These are phyloP conservation scores for Cromileptes altivelis DNA, from an alignment of 2,113 vertebrate genomes.

Conservation along the genomic window DNA sequence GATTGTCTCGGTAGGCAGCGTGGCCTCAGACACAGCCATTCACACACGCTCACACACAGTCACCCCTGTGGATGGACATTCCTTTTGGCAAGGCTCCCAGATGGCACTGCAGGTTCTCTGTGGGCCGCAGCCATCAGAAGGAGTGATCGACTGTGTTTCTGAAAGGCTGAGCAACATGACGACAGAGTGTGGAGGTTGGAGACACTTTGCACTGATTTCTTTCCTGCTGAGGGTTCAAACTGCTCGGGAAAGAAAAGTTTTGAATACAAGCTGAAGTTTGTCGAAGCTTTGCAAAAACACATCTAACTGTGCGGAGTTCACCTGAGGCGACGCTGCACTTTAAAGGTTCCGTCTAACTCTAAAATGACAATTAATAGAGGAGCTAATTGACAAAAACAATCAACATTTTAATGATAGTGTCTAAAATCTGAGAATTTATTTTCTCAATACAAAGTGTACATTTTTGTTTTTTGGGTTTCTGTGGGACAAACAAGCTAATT, in stretches of 20 bases:
- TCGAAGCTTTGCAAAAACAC: conserved; percentile 6
- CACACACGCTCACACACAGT: conserved; percentile 53
- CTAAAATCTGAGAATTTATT: neutral
- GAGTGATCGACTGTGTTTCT: conserved; percentile 54
- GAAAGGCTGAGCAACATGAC: conserved; percentile 36
- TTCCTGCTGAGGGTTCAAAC: conserved; percentile 18
- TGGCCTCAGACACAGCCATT: conserved; percentile 62
- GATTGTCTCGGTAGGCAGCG: conserved; percentile 74
- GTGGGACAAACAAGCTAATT: neutral
- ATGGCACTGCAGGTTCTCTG: conserved; percentile 69
- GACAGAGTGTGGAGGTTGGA: conserved; percentile 26
- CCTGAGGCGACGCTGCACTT: neutral
- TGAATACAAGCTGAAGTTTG: neutral
- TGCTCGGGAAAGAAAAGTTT: neutral
- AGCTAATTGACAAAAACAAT: neutral
- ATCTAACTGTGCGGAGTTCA: neutral
- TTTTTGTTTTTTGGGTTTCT: neutral
- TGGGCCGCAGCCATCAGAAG: conserved; percentile 40
- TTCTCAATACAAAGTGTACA: neutral
- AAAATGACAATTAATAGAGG: neutral
- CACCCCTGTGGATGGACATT: conserved; percentile 75
- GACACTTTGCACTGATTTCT: conserved; percentile 3
- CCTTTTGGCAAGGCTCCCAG: conserved; percentile 76
- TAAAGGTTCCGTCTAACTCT: neutral
- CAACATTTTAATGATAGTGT: neutral